Evolutionary conservation across 1,140 invertebrate genomes (phyloP).

Genomic region (Drosophila saltans): DNA sequence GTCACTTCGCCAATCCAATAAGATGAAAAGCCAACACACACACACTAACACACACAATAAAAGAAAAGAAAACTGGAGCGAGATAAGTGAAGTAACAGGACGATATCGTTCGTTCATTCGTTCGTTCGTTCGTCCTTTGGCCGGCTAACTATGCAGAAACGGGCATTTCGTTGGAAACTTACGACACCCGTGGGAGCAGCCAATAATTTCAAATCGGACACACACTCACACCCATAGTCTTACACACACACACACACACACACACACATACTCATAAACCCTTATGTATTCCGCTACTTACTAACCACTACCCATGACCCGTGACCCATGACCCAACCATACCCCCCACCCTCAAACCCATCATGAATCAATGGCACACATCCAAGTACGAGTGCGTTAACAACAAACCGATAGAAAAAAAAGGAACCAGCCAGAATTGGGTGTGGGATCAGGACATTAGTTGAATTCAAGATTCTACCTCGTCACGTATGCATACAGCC

Average conservation of each 20-base stretch:
- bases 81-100: neutral
- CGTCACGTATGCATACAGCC: conserved; percentile 50
- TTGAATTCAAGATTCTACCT: conserved; percentile 56
- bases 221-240: conserved; percentile 24
- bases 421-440: conserved; percentile 26
- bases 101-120: neutral
- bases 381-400: conserved; percentile 20
- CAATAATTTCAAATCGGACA: conserved; percentile 80
- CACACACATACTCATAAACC: conserved; percentile 36
- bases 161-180: conserved; percentile 57
- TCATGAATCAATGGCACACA: conserved; percentile 76
- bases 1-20: conserved; percentile 70
- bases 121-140: neutral
- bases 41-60: neutral
- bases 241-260: conserved; percentile 20
- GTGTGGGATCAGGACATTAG: conserved; percentile 28
- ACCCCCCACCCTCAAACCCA: neutral
- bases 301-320: conserved; percentile 1
- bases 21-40: conserved; percentile 56
- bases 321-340: conserved; percentile 20
- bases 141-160: conserved; percentile 63
- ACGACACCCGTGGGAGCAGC: conserved; percentile 81
- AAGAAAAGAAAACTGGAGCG: neutral
- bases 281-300: conserved; percentile 18
- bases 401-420: neutral